Evolutionary conservation across 2,888 invertebrate species (phyloP), one percentile per base, ranked within the genome.

Genomic region (Drosophila pseudotalamancana): DNA sequence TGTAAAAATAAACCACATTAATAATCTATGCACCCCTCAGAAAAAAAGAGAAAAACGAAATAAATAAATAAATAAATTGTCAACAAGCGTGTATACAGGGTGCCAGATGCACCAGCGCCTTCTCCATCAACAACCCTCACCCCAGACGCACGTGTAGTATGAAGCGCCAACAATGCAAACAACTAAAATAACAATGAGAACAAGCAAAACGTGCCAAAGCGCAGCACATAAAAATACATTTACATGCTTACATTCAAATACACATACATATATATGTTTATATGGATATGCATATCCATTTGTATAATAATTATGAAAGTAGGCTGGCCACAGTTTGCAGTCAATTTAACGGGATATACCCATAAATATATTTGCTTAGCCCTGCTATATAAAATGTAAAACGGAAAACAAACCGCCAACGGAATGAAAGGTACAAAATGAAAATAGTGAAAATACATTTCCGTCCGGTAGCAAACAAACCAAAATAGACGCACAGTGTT

Each of bases 401-500:
- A 54, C 71, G 65, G 72, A 62, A 61, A 62, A 55, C 72, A 54
- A 56, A 59, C 62, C 62, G 57, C 54, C 72, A 77, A 77, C 54
- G 37, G 72, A 76, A 77, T 57, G 55, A 50, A 23, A 19, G 19
- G 50, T 45, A 14, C 34, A 9, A 50, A 73, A 73, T 42, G 54
- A 50, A 66, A 70, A 67, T 72, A 66, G 62, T 65, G 74, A 81
- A 84, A 78, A 65, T 63, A 84, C 78, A 87, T 81, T 87, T 82
- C 81, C 81, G 81, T 67, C 77, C 63, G 71, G 77, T 62, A 70
- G 66, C 81, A 55, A 66, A 80, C 64, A 65, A 84, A 74, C 84
- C 77, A 87, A 81, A 87, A 81, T 87, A 87, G 87, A 84, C 55
- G 65, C 59, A 72, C 75, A 70, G 75, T 72, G 70, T 45, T 29